Evolutionary conservation across 2,888 invertebrate genomes (phyloP), one percentile per base, ranked within the genome.

Genomic region (Tolmerus cingulatus): DNA sequence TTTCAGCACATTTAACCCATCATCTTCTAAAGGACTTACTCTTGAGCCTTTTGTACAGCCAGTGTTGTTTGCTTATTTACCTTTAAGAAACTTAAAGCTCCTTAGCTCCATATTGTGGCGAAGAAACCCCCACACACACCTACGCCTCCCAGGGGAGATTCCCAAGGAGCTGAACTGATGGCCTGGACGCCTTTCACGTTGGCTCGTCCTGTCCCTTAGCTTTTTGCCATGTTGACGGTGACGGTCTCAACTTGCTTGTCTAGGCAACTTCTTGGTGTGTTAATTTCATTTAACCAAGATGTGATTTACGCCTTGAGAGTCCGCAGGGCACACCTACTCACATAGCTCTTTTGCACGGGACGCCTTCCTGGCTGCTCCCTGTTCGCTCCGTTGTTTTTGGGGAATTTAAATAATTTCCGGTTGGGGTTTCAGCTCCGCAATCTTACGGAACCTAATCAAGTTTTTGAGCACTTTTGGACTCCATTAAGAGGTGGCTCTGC

Each of bases 1-100:
- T 85, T 85, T 74, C 85, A 85, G 74, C 85, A 85, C 85, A 85
- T 74, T 85, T 85, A 85, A 85, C 85, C 85, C 85, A 85, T 85
- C 85, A 85, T 85, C 85, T 85, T 85, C 85, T 85, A 74, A 66
- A 85, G 85, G 85, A 85, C 85, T 85, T 74, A 85, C 85, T 85
- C 85, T 85, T 57, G 57, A 85, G 85, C 74, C 85, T 46, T 85
- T 85, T 85, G 85, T 85, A 46, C 46, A 51, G 74, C 23, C 43
- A 66, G 85, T 85, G 74, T 85, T 85, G 74, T 85, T 85, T 85
- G 46, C 85, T 85, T 85, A 74, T 85, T 85, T 85, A 85, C 85
- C 85, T 85, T 85, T 46, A 74, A 74, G 85, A 30, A 74, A 74
- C 85, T 85, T 85, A 74, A 85, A 85, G 85, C 74, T 74, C n/a